Evolutionary conservation across 37 sponge, comb jelly and placozoan species (phyloP).

Genomic region (Geodia barretti): DNA sequence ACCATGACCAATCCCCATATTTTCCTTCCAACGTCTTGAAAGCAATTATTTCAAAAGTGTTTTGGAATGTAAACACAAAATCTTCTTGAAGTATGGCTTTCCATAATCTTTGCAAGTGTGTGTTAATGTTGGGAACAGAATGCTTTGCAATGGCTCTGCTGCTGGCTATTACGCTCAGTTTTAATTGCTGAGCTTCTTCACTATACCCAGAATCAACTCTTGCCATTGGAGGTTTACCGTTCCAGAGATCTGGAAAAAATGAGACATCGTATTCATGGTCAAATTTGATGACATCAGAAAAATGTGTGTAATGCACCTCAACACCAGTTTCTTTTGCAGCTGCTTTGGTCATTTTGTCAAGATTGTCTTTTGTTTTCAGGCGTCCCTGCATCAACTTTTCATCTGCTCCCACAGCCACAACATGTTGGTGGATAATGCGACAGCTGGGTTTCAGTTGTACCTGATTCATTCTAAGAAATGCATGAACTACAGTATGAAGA

Average conservation of each 20-base stretch:
- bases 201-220: slow-evolving; percentile 26
- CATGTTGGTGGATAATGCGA: slow-evolving; percentile 54
- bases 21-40: slow-evolving; percentile 21
- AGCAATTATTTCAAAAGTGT: slow-evolving; percentile 29
- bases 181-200: slow-evolving; percentile 13
- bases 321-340: slow-evolving; percentile 33
- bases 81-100: slow-evolving; percentile 39
- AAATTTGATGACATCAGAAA: slow-evolving; percentile 34
- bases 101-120: slow-evolving; percentile 18
- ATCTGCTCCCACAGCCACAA: background rate
- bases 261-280: slow-evolving; percentile 35
- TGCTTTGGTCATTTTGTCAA: slow-evolving; percentile 26
- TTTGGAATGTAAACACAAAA: slow-evolving; percentile 44
- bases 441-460: slow-evolving; percentile 28
- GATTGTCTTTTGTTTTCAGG: slow-evolving; percentile 5
- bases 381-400: slow-evolving; percentile 11
- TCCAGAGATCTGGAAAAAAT: slow-evolving; percentile 40
- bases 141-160: background rate
- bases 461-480: slow-evolving; percentile 44
- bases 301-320: background rate
- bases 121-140: background rate
- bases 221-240: slow-evolving; percentile 54
- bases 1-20: slow-evolving; percentile 29
- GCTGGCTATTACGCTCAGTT: background rate
- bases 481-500: slow-evolving; percentile 39